Evolutionary conservation across 2,797 vertebrate genomes (phyloP).

Genomic region (Gambusia yucatana): DNA sequence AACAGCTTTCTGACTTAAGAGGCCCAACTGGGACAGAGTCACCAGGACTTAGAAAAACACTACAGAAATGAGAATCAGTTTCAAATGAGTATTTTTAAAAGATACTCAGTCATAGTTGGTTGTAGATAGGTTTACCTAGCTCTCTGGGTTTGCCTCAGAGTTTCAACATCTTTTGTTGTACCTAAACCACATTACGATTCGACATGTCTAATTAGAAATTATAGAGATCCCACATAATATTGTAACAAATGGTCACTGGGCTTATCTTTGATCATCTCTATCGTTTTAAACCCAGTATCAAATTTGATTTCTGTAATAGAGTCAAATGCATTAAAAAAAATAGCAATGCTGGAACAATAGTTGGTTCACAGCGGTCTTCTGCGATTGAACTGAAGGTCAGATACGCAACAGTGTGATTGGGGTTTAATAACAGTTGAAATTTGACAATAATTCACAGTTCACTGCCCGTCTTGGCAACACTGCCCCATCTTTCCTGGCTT

Average conservation of each 20-base stretch:
- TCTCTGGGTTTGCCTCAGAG: background rate
- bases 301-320: background rate
- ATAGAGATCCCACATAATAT: background rate
- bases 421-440: background rate
- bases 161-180: background rate
- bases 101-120: background rate
- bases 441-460: background rate
- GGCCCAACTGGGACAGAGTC: background rate
- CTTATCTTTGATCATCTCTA: background rate
- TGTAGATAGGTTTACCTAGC: background rate
- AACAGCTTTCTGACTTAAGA: background rate
- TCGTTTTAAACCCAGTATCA: background rate
- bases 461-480: background rate
- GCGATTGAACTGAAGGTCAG: background rate
- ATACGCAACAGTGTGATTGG: background rate
- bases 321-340: background rate
- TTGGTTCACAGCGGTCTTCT: background rate
- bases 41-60: slow-evolving; percentile 15
- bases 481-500: background rate
- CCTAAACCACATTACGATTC: too few relatives aligned
- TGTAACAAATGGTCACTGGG: background rate
- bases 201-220: too few relatives aligned
- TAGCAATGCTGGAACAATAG: background rate
- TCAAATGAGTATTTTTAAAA: background rate
- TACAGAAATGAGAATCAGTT: background rate